A percentile compares a stretch with the other conserved stretches of the same genome.
Conservation (phyloP, 2,797 vertebrate genomes). For the Zenarchopterus dispar region DNA sequence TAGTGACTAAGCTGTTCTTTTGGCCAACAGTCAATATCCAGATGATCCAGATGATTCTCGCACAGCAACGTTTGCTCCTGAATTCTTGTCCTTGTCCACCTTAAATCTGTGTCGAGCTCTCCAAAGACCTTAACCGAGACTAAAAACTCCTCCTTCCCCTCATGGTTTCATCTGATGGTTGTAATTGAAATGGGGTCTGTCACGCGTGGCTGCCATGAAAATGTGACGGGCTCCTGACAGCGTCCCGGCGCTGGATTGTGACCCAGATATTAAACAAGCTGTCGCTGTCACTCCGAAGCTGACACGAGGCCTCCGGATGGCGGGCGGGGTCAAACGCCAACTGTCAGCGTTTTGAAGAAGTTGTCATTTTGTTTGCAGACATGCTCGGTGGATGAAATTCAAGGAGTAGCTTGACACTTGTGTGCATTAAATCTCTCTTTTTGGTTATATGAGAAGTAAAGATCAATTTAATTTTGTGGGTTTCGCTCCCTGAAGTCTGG, state of each 20-base stretch:
- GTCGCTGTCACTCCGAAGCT: constrained; percentile 64
- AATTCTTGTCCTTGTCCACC: not conserved
- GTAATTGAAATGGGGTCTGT: constrained; percentile 14
- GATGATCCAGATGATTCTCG: too few relatives aligned
- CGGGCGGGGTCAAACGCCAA: constrained; percentile 27
- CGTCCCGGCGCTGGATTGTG: constrained; percentile 49
- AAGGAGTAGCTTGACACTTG: not conserved
- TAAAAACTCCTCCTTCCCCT: not conserved
- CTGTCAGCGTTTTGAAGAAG: not conserved
- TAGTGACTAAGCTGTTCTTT: constrained; percentile 64
- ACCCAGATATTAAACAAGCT: constrained; percentile 69
- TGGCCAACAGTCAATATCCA: constrained; percentile 17
- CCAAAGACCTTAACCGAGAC: constrained; percentile 1
- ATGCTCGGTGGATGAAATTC: not conserved
- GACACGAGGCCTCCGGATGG: not conserved
- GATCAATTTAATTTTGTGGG: too few relatives aligned
- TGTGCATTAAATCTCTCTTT: too few relatives aligned
- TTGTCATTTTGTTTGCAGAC: constrained; percentile 1
- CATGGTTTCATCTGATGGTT: constrained; percentile 1
- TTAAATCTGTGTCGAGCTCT: constrained; percentile 4
- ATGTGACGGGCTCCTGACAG: constrained; percentile 39
- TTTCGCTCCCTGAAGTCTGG: too few relatives aligned
- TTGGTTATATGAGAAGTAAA: too few relatives aligned
- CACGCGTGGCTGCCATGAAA: constrained; percentile 10
- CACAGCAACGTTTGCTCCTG: not conserved